Conservation (phyloP, 2,888 invertebrate genomes). For the Ormyrus nitidulus region DNA sequence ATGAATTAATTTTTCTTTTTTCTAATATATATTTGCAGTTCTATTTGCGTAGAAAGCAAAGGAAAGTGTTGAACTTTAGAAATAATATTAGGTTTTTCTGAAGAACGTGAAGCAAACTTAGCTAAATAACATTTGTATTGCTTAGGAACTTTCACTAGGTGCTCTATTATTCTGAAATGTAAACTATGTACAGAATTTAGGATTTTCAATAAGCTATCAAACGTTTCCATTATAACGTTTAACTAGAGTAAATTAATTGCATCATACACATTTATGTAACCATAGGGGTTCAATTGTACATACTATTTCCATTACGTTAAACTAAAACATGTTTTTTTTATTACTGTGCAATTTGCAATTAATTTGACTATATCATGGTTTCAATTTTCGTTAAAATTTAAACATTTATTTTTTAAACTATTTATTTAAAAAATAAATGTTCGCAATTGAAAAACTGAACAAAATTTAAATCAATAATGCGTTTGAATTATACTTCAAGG, state of each 20-base stretch:
- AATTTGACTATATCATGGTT: neutral
- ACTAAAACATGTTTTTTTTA: neutral
- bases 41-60: neutral
- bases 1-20: constrained; percentile 6
- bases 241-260: constrained; percentile 7
- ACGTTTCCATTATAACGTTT: constrained; percentile 30
- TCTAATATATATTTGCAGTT: constrained; percentile 24
- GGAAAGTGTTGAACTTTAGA: neutral
- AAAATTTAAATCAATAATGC: too few relatives aligned
- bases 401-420: neutral
- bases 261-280: constrained; percentile 23
- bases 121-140: neutral
- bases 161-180: constrained; percentile 44
- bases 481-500: neutral
- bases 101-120: constrained; percentile 1
- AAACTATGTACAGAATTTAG: constrained; percentile 49
- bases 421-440: too few relatives aligned
- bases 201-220: constrained; percentile 27
- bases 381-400: neutral
- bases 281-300: constrained; percentile 41
- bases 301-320: constrained; percentile 35
- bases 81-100: constrained; percentile 12
- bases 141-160: constrained; percentile 27
- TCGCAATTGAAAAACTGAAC: too few relatives aligned
- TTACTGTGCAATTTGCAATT: constrained; percentile 8